Conservation (phyloP, 2,797 vertebrate genomes). For the Stomatorhinus walkeri region DNA sequence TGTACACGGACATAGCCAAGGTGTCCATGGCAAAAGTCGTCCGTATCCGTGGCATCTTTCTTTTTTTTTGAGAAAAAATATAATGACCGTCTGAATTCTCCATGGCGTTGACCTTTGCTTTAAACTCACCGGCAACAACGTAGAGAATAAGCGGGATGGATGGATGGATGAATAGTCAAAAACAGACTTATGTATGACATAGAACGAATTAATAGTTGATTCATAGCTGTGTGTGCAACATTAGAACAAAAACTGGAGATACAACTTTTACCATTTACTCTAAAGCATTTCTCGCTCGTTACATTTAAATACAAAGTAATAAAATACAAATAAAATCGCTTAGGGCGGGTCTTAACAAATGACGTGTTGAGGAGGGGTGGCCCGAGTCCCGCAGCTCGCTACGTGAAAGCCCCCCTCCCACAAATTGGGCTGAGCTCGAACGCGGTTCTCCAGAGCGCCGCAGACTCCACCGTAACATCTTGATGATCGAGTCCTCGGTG, state of each 20-base stretch:
- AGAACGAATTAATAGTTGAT: background rate
- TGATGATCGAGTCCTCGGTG: slow-evolving; percentile 31
- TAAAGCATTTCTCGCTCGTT: background rate
- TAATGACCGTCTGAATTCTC: background rate
- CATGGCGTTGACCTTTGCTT: background rate
- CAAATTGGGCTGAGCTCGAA: slow-evolving; percentile 31
- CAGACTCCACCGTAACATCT: slow-evolving; percentile 24
- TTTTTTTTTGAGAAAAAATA: background rate
- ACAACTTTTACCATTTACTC: background rate
- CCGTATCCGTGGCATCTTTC: background rate
- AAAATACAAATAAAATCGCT: background rate
- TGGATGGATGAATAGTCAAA: background rate
- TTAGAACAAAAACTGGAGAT: background rate
- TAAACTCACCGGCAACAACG: background rate
- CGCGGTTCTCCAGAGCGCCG: slow-evolving; percentile 33
- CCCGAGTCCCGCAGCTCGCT: slow-evolving; percentile 6
- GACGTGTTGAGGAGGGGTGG: background rate
- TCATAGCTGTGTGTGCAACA: background rate
- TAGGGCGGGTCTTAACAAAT: background rate
- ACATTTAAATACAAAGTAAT: background rate
- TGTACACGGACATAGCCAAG: background rate
- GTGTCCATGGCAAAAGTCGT: background rate
- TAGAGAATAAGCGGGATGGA: background rate
- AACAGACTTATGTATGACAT: background rate
- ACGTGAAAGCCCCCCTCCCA: slow-evolving; percentile 39